Conservation (phyloP, 2,888 invertebrate species). For the Hyppa rectilinea region DNA sequence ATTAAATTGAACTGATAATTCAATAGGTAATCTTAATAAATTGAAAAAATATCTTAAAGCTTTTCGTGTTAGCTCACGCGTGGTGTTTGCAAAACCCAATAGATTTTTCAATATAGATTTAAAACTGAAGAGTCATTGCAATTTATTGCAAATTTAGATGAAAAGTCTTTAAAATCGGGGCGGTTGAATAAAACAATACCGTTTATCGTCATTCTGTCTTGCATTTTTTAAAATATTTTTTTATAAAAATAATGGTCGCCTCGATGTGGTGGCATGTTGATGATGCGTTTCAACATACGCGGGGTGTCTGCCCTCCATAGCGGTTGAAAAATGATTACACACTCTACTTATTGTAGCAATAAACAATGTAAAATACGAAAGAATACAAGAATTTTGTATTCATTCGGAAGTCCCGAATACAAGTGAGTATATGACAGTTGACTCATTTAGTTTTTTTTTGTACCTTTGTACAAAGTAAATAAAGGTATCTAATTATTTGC, state of each 20-base stretch:
- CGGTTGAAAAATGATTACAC: too few relatives aligned
- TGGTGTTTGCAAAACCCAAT: not conserved
- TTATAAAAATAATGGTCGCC: too few relatives aligned
- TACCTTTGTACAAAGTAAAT: too few relatives aligned
- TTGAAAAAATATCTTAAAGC: conserved; percentile 1
- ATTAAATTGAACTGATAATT: conserved; percentile 1
- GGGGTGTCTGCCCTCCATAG: too few relatives aligned
- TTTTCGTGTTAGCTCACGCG: not conserved
- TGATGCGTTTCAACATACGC: not conserved
- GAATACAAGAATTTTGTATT: too few relatives aligned
- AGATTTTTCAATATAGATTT: conserved; percentile 8
- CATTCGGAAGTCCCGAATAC: too few relatives aligned
- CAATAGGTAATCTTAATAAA: conserved; percentile 3
- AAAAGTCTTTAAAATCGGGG: not conserved
- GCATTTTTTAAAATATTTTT: not conserved
- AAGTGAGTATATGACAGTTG: too few relatives aligned
- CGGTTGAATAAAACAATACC: not conserved
- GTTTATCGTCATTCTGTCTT: not conserved
- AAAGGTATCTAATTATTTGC: too few relatives aligned
- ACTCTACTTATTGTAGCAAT: too few relatives aligned
- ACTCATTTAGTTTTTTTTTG: too few relatives aligned
- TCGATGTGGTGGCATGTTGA: too few relatives aligned
- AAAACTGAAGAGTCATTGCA: not conserved
- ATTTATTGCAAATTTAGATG: not conserved
- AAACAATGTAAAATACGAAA: too few relatives aligned